Evolutionary conservation across 2,797 vertebrate genomes (phyloP).

Genomic region (Scleropages formosus): DNA sequence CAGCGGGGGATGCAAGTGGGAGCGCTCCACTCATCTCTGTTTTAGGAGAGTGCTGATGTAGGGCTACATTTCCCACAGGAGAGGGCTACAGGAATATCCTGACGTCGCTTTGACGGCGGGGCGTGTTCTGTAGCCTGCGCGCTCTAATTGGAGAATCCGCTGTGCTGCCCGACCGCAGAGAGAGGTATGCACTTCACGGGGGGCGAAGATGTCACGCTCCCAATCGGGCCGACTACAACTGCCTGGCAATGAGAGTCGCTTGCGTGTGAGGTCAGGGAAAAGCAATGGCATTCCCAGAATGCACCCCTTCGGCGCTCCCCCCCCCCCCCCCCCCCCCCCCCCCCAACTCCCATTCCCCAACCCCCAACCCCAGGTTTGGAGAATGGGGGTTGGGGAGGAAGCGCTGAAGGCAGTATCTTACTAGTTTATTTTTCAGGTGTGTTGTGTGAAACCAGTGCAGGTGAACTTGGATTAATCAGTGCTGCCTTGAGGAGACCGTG

Average conservation of each 20-base stretch:
- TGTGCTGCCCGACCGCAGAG: neutral
- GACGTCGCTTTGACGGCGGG: neutral
- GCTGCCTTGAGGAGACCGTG: neutral
- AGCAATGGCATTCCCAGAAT: slow-evolving; percentile 27
- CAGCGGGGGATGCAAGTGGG: no score
- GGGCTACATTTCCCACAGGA: no score
- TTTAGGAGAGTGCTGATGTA: no score
- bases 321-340: no score
- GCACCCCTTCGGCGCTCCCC: no score
- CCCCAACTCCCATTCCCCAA: no score
- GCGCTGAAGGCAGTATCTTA: neutral
- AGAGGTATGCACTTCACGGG: slow-evolving; percentile 13
- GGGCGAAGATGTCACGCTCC: slow-evolving; percentile 23
- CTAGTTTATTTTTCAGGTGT: slow-evolving; percentile 29
- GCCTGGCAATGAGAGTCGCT: slow-evolving; percentile 10
- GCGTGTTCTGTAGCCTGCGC: neutral
- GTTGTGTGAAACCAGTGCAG: slow-evolving; percentile 21
- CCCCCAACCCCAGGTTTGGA: no score
- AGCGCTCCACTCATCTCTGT: no score
- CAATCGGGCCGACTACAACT: slow-evolving; percentile 5
- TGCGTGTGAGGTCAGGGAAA: slow-evolving; percentile 30
- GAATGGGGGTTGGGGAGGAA: neutral
- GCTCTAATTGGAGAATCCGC: neutral
- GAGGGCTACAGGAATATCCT: no score
- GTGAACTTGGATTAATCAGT: neutral